Conservation (phyloP, 2,888 invertebrate genomes). For the Leucophenga montana region DNA sequence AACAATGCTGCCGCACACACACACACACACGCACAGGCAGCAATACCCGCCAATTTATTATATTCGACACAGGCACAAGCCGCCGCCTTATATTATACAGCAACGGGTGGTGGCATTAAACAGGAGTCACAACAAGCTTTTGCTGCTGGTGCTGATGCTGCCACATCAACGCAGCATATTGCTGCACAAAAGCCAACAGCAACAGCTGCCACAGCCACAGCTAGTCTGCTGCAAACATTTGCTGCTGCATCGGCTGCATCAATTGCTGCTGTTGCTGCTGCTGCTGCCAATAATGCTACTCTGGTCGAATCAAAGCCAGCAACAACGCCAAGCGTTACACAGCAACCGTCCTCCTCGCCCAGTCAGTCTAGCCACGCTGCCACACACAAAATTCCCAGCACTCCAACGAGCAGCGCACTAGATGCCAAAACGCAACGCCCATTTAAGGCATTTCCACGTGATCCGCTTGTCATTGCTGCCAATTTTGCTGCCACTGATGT, state of each 20-base stretch:
- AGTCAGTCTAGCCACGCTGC: conserved; percentile 32
- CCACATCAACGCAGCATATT: conserved; percentile 39
- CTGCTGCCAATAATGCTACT: conserved; percentile 37
- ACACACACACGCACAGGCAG: neutral
- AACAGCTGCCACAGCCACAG: conserved; percentile 36
- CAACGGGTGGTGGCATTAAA: conserved; percentile 46
- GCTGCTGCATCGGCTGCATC: conserved; percentile 47
- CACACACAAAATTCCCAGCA: conserved; percentile 46
- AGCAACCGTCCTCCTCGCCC: neutral
- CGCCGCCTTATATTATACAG: conserved; percentile 52
- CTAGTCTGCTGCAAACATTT: conserved; percentile 49
- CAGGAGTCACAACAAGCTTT: conserved; percentile 49
- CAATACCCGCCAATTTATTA: conserved; percentile 16
- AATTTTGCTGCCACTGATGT: conserved; percentile 75
- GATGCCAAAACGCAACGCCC: conserved; percentile 75
- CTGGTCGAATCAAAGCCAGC: conserved; percentile 33
- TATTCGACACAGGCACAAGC: conserved; percentile 15
- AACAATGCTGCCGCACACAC: neutral
- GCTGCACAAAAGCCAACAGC: conserved; percentile 41
- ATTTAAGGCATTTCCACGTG: conserved; percentile 83
- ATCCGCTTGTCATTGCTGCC: conserved; percentile 78
- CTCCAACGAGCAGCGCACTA: conserved; percentile 44
- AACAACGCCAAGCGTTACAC: conserved; percentile 42
- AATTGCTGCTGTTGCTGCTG: conserved; percentile 39
- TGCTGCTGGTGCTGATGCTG: too few species aligned